Conservation (phyloP, 2,113 vertebrate species). For the Ia io region DNA sequence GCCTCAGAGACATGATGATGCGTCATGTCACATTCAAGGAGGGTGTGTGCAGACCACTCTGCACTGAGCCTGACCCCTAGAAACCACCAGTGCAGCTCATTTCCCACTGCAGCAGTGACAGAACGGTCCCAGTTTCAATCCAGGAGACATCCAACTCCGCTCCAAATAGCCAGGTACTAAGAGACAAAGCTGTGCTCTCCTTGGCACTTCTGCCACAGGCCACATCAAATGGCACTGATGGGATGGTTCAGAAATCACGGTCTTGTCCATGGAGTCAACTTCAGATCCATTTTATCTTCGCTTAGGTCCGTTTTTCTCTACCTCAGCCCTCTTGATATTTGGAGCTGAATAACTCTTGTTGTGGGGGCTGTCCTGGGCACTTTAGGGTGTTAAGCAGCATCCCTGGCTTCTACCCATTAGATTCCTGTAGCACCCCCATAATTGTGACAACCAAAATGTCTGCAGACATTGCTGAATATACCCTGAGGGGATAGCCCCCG, state of each 20-base stretch:
- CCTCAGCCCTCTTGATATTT: not conserved
- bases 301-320: not conserved
- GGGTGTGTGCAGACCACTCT: fast-evolving
- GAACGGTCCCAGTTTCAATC: not conserved
- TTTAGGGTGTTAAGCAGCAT: fast-evolving
- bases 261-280: not conserved
- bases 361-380: too few species aligned
- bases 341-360: not conserved
- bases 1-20: fast-evolving
- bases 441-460: not conserved
- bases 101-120: fast-evolving
- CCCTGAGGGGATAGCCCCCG: not conserved
- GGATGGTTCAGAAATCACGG: fast-evolving
- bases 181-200: not conserved
- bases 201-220: not conserved
- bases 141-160: not conserved
- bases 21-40: fast-evolving
- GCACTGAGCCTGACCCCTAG: not conserved
- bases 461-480: not conserved
- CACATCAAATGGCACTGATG: not conserved
- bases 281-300: fast-evolving
- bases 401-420: not conserved
- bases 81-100: not conserved
- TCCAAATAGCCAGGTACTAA: not conserved
- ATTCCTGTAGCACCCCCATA: fast-evolving